Evolutionary conservation across 2,797 vertebrate genomes (phyloP), one percentile per base, ranked within the genome.

Genomic region (Todus mexicanus): DNA sequence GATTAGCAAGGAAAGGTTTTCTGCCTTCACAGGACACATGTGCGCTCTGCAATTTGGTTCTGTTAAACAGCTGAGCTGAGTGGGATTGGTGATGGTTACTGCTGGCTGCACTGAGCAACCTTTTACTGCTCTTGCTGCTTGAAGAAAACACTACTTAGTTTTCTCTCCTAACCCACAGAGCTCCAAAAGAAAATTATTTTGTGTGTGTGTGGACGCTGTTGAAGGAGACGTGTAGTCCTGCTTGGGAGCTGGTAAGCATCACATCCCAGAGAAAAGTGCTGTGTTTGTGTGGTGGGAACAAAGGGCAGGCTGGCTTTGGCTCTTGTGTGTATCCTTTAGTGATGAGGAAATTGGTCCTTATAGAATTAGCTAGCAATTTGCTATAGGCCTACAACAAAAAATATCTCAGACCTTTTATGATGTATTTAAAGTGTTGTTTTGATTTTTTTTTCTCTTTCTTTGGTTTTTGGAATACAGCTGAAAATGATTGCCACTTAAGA

Each of bases 1-100:
- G 76, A 97, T 97, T 90, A 96, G 90, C 22, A n/a, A n/a, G 84
- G 89, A 84, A 84, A 75, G 66, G 69, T 74, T 90, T 89, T 89
- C 72, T 91, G 38, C 63, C 26, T 88, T 76, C 69, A 12, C 27
- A 48, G 59, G 83, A 80, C 93, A 92, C 87, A 37, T 48, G 42
- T 91, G 92, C 61, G 5, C 69, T 15, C 51, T 43, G 85, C 48
- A 9, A 76, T 89, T 91, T 13, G 15, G 27, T 63, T 90, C 92
- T 69, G 54, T 87, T 66, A 37, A 19, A 38, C 83, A 89, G 84
- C 33, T 27, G 81, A 57, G 70, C 89, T 47, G 35, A 31, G n/a
- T 54, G 37, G 48, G 61, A 29, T 27, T 20, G 29, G 31, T 38
- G 47, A 40, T 90, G 48, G 51, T 48, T 51, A 35, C 72, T 65